These are phyloP conservation scores for Smithornis capensis DNA, from an alignment of 2,113 vertebrate species.

Conservation along the genomic window DNA sequence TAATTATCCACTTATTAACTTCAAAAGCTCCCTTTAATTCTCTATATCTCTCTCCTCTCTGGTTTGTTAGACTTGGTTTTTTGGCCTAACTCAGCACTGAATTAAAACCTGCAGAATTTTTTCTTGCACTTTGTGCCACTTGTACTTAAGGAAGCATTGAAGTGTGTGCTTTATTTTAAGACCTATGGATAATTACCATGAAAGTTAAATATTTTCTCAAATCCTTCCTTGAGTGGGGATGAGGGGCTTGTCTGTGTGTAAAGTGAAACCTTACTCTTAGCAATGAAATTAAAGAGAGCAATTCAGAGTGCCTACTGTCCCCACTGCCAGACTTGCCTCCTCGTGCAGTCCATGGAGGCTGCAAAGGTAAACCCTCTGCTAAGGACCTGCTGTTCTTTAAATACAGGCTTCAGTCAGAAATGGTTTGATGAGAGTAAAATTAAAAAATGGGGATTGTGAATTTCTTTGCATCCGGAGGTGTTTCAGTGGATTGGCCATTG, in stretches of 20 bases:
- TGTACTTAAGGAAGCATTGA: background rate
- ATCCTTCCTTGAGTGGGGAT: background rate
- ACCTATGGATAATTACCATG: background rate
- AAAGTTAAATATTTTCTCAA: conserved; percentile 50
- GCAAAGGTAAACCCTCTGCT: background rate
- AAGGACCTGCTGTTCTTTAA: background rate
- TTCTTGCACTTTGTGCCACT: background rate
- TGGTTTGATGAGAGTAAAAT: background rate
- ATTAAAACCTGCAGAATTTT: background rate
- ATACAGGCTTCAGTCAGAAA: background rate
- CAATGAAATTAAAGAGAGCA: background rate
- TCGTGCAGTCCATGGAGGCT: background rate
- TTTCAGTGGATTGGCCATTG: background rate
- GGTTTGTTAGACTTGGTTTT: background rate
- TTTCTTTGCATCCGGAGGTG: background rate
- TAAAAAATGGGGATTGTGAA: background rate
- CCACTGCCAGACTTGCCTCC: background rate
- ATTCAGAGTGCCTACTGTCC: background rate
- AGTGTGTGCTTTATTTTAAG: conserved; percentile 20
- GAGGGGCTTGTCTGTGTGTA: background rate
- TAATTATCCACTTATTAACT: background rate
- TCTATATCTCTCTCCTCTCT: background rate
- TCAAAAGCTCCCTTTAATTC: background rate
- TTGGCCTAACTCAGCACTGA: background rate
- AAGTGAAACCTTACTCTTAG: conserved; percentile 1